Percentiles rank a stretch among this genome's conserved stretches.
These are phyloP conservation scores for Parazoanthus swiftii DNA, from an alignment of 92 coral and sea anemone genomes.

Conservation along the genomic window DNA sequence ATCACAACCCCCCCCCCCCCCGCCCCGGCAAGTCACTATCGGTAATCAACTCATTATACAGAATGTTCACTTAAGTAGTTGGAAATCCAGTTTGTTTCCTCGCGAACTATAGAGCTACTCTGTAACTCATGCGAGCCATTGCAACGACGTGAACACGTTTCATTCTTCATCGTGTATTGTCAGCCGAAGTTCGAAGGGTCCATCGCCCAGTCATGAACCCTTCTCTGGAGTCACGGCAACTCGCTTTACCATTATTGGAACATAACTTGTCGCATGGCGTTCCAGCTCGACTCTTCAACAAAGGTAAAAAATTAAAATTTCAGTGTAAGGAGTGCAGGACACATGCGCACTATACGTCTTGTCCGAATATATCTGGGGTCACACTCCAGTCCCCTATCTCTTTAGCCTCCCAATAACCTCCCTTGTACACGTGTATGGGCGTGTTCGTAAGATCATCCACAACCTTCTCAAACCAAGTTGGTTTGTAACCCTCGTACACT, in stretches of 20 bases:
- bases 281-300: not conserved
- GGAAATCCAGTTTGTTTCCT: not conserved
- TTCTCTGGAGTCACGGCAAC: not conserved
- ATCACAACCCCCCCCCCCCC: too few species aligned
- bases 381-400: slow-evolving; percentile 87
- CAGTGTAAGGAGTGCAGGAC: not conserved
- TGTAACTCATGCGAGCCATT: not conserved
- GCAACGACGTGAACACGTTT: not conserved
- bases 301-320: not conserved
- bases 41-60: not conserved
- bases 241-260: not conserved
- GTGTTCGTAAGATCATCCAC: slow-evolving; percentile 76
- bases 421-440: slow-evolving; percentile 91
- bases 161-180: not conserved
- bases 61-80: not conserved
- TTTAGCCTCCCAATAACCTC: slow-evolving; percentile 99
- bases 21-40: not conserved
- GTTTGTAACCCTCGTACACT: slow-evolving; percentile 88
- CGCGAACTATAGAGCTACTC: not conserved
- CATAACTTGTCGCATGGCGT: not conserved
- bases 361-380: slow-evolving; percentile 88
- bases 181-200: not conserved
- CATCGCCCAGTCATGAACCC: not conserved
- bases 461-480: slow-evolving; percentile 93
- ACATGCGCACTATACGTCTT: not conserved